Base-by-base conservation (phyloP, 2,888 invertebrate genomes). In the Drosophila mayaguana region DNA sequence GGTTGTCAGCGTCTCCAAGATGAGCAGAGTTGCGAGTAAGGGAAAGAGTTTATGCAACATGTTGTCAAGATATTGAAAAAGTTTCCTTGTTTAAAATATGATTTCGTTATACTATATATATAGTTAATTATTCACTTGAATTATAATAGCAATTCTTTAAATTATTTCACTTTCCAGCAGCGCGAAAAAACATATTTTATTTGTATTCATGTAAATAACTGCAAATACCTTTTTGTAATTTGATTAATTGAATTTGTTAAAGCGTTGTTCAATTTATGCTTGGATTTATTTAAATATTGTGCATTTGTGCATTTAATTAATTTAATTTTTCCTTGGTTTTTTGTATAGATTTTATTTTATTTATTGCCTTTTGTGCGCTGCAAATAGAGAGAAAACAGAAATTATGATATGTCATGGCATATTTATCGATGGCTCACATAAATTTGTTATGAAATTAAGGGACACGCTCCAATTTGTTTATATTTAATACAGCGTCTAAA, bases 401-500 rank as follows among this genome's bases (percentile, higher is more conserved):
- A 74, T 78, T 65, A 78, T 69, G 65, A 77, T 69, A 69, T 78
- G 42, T 62, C 40, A 48, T 40, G 61, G 45, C 63, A 79, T 67
- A 63, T 72, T 77, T 46, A 61, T 80, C 63, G 63, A 75, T 72
- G 62, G 36, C 25, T 56, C 36, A 54, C 53, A 80, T 78, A 76
- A 76, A 78, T 75, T 75, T 66, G 45, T 25, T 7, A 42, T 69
- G 56, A 48, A 74, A 77, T 66, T 78, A 68, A 78, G 76, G 60
- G 42, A 60, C 60, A 34, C 36, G 68, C 72, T 59, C 18, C 68
- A 80, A 67, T 69, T 67, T 75, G 76, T 60, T 32, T 63, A 56
- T 70, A 64, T 71, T 71, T 68, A 68, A 66, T 65, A 53, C 42
- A 80, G 59, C 66, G 76, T 43, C 76, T 63, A 80, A 82, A 56